Conservation (phyloP, 1,140 invertebrate genomes). For the Saccostrea cuccullata region DNA sequence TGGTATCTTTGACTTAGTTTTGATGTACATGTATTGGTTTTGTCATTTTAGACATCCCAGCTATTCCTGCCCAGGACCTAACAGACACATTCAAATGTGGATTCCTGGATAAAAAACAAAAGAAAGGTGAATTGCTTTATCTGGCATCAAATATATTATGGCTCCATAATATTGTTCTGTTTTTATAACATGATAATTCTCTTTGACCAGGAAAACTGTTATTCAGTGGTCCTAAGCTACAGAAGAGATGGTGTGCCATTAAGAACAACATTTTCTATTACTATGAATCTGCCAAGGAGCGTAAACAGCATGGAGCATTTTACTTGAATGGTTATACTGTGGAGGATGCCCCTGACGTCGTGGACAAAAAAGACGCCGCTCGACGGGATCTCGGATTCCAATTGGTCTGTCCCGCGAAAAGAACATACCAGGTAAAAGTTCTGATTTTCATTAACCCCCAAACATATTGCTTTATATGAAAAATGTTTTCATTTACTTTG, state of each 20-base stretch:
- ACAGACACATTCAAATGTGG: slow-evolving; percentile 59
- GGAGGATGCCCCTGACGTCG: slow-evolving; percentile 65
- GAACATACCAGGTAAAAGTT: slow-evolving; percentile 67
- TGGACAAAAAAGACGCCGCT: slow-evolving; percentile 60
- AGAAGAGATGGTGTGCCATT: slow-evolving; percentile 72
- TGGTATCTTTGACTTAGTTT: not conserved
- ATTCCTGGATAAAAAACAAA: slow-evolving; percentile 68
- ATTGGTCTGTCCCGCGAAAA: slow-evolving; percentile 64
- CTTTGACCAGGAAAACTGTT: slow-evolving; percentile 33
- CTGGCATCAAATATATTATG: too few relatives aligned
- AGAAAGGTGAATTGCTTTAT: slow-evolving; percentile 49
- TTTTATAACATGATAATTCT: slow-evolving; percentile 5
- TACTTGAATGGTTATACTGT: slow-evolving; percentile 65
- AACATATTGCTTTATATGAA: too few relatives aligned
- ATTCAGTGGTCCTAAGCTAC: slow-evolving; percentile 57
- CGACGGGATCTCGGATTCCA: slow-evolving; percentile 73
- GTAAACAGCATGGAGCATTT: slow-evolving; percentile 72
- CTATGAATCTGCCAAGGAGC: slow-evolving; percentile 67
- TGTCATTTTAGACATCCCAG: slow-evolving; percentile 60
- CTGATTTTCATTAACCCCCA: too few relatives aligned
- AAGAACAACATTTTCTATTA: slow-evolving; percentile 70
- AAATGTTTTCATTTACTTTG: too few relatives aligned
- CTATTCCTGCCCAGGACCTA: slow-evolving; percentile 58
- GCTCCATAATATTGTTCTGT: not conserved
- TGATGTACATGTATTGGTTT: not conserved